phyloP scores from a whole-genome alignment of 2,113 vertebrate species.

The Saccopteryx leptura region DNA sequence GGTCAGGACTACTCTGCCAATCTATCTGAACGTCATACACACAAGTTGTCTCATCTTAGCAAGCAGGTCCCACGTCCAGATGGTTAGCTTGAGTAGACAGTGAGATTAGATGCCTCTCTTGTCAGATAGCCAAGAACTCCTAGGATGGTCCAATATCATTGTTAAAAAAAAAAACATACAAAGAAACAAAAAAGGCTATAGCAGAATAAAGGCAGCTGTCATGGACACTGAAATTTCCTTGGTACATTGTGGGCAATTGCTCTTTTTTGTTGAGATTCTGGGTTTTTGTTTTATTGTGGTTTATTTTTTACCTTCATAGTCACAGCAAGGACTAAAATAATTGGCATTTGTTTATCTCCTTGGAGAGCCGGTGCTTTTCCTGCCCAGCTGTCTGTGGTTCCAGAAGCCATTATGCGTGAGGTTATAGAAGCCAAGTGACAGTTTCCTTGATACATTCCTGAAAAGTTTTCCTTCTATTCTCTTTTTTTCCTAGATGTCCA shows the following conservation, averaged over 20 bases:
- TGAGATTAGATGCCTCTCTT: slow-evolving; percentile 26
- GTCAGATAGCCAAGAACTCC: slow-evolving; percentile 54
- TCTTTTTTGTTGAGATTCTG: background rate
- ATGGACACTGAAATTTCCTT: background rate
- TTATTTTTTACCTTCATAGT: slow-evolving; percentile 33
- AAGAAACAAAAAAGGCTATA: background rate
- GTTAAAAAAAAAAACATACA: background rate
- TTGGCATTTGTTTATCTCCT: background rate
- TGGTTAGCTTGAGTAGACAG: slow-evolving; percentile 2
- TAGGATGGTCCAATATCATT: background rate
- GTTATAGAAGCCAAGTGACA: background rate
- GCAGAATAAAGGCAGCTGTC: background rate
- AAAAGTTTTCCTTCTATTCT: slow-evolving; percentile 20
- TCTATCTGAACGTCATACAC: background rate
- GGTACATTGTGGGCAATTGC: background rate
- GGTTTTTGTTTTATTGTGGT: background rate
- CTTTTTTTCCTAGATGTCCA: slow-evolving; percentile 49
- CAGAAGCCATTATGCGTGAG: background rate
- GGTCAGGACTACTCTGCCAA: background rate
- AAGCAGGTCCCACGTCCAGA: slow-evolving; percentile 36
- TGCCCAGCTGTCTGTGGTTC: slow-evolving; percentile 5
- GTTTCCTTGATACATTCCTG: background rate
- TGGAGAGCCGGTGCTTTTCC: background rate
- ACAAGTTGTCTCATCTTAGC: background rate
- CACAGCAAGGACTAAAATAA: slow-evolving; percentile 3